Conservation (phyloP, 1,140 invertebrate genomes). For the Latrodectus geometricus region DNA sequence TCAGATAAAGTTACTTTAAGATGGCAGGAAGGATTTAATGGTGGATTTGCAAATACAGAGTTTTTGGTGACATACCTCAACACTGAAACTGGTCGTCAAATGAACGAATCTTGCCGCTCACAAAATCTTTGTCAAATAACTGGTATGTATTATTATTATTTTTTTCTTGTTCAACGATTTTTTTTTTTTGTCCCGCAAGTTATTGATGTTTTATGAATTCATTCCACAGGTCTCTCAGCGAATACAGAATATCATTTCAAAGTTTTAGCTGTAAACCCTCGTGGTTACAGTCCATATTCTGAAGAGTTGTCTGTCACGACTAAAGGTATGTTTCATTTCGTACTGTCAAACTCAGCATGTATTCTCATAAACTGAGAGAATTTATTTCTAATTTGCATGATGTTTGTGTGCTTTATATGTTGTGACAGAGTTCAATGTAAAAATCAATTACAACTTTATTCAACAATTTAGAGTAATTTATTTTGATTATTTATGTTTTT, state of each 20-base stretch:
- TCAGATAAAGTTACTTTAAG: conserved; percentile 81
- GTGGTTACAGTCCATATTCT: conserved; percentile 64
- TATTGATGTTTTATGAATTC: not conserved
- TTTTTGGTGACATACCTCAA: conserved; percentile 77
- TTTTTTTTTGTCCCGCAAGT: not conserved
- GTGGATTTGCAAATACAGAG: conserved; percentile 84
- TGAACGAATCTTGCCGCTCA: conserved; percentile 75
- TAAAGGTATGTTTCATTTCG: conserved; percentile 60
- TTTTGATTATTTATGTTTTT: too few species aligned
- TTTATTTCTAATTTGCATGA: too few species aligned
- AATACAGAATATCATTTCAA: conserved; percentile 64
- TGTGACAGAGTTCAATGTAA: too few species aligned
- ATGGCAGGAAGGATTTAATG: conserved; percentile 91
- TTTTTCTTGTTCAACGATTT: not conserved
- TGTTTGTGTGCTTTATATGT: too few species aligned
- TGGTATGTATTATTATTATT: conserved; percentile 22
- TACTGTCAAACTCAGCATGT: too few species aligned
- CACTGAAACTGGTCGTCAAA: conserved; percentile 77
- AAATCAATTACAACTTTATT: too few species aligned
- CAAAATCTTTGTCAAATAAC: conserved; percentile 89
- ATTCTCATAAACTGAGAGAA: too few species aligned
- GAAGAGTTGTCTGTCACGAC: conserved; percentile 64
- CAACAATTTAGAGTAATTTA: too few species aligned
- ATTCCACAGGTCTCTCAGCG: conserved; percentile 61
- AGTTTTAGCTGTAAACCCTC: conserved; percentile 65